Evolutionary conservation across 2,888 invertebrate genomes (phyloP).

Genomic region (Theretra japonica): DNA sequence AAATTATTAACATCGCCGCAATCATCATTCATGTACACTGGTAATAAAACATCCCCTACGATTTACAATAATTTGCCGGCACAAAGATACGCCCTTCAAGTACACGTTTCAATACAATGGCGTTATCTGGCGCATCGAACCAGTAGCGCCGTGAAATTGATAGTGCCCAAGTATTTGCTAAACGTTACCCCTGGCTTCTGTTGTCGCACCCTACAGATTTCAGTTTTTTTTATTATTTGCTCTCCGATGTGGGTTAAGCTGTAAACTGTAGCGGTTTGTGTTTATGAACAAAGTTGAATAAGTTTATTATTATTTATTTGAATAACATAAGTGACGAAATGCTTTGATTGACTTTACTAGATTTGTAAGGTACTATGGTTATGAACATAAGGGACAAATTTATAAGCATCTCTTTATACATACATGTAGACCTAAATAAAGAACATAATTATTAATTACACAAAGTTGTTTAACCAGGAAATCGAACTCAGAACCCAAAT

Average conservation of each 20-base stretch:
- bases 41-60: background rate
- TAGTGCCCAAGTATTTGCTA: constrained; percentile 75
- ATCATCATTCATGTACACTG: background rate
- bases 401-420: too few species aligned
- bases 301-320: too few species aligned
- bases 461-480: background rate
- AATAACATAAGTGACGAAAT: too few species aligned
- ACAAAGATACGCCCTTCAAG: constrained; percentile 29
- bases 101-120: constrained; percentile 40
- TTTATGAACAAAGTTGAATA: background rate
- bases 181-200: constrained; percentile 51
- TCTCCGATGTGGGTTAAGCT: constrained; percentile 25
- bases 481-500: background rate
- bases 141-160: constrained; percentile 71
- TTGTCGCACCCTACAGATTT: constrained; percentile 62
- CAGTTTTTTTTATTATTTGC: constrained; percentile 59
- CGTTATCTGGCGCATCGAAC: constrained; percentile 38
- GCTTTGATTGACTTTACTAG: too few species aligned
- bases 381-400: too few species aligned
- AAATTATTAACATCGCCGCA: background rate
- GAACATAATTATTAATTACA: too few species aligned
- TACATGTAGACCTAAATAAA: too few species aligned
- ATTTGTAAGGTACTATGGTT: too few species aligned
- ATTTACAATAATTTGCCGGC: background rate
- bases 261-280: background rate